Evolutionary conservation across 64 coral and sea anemone genomes (phyloP).

Genomic region (Porites lutea): DNA sequence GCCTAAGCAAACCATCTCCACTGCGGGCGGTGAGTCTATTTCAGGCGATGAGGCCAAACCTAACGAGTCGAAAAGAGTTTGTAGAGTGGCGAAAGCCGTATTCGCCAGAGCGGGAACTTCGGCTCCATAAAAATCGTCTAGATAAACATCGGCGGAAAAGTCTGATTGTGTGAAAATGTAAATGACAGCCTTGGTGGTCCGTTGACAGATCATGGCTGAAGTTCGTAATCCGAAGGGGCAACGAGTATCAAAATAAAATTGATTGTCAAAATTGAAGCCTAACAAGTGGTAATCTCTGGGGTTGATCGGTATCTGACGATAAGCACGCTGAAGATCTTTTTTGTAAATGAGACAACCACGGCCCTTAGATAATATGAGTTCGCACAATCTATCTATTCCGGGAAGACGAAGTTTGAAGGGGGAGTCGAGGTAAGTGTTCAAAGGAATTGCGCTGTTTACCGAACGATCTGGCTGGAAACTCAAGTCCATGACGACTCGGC

Average conservation of each 20-base stretch:
- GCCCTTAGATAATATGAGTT: background rate
- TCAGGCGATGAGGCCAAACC: no score
- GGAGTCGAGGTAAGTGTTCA: background rate
- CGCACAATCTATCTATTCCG: background rate
- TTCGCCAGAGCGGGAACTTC: background rate
- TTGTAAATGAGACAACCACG: background rate
- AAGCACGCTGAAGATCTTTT: background rate
- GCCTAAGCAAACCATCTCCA: no score
- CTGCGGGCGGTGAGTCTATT: no score
- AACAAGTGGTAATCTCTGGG: background rate
- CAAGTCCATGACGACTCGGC: slow-evolving; percentile 11
- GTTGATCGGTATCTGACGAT: no score
- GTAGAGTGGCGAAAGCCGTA: background rate
- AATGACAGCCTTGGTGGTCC: background rate
- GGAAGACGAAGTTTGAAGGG: slow-evolving; percentile 4
- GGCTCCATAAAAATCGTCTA: background rate
- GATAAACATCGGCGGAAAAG: background rate
- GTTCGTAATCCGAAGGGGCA: background rate
- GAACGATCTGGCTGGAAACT: background rate
- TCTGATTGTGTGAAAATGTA: no score
- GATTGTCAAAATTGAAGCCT: background rate
- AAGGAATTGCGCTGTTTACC: background rate
- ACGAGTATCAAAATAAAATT: background rate
- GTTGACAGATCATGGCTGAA: background rate
- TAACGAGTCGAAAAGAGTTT: no score